Percentiles rank a stretch among this genome's conserved stretches.
Conservation (phyloP, 2,888 invertebrate genomes). For the Serrognathus titanus region DNA sequence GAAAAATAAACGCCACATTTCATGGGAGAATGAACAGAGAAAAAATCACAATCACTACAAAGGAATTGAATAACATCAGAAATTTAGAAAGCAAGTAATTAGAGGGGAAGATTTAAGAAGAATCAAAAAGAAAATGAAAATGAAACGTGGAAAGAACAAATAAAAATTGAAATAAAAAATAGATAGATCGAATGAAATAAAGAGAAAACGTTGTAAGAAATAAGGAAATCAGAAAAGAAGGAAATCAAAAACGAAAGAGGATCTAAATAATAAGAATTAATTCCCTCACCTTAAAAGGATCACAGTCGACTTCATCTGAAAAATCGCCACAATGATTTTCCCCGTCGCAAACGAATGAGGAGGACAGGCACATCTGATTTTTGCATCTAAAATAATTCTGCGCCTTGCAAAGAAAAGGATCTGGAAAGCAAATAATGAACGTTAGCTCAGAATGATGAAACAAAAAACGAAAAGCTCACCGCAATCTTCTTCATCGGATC, state of each 20-base stretch:
- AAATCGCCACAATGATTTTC: slow-evolving; percentile 48
- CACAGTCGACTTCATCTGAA: slow-evolving; percentile 46
- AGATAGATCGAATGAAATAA: too few species aligned
- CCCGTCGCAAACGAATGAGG: slow-evolving; percentile 43
- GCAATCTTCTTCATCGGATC: slow-evolving; percentile 34
- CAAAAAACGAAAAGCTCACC: slow-evolving; percentile 23
- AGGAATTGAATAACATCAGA: too few species aligned
- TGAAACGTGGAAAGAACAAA: background rate
- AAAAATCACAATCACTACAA: too few species aligned
- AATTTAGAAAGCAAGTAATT: too few species aligned
- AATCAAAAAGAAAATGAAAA: background rate
- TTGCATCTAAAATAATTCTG: slow-evolving; percentile 42
- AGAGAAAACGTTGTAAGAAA: too few species aligned
- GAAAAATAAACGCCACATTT: too few species aligned
- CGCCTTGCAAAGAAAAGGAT: slow-evolving; percentile 30
- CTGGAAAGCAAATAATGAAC: slow-evolving; percentile 3
- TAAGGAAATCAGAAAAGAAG: background rate
- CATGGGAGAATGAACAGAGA: too few species aligned
- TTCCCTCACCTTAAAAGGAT: slow-evolving; percentile 27
- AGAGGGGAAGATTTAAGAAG: too few species aligned
- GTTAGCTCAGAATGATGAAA: background rate
- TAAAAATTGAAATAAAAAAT: background rate
- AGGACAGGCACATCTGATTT: slow-evolving; percentile 41
- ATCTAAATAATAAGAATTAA: too few species aligned
- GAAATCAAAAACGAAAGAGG: too few species aligned